phyloP scores from a whole-genome alignment of 1,140 invertebrate genomes.

The Dolichoris vasculosae region DNA sequence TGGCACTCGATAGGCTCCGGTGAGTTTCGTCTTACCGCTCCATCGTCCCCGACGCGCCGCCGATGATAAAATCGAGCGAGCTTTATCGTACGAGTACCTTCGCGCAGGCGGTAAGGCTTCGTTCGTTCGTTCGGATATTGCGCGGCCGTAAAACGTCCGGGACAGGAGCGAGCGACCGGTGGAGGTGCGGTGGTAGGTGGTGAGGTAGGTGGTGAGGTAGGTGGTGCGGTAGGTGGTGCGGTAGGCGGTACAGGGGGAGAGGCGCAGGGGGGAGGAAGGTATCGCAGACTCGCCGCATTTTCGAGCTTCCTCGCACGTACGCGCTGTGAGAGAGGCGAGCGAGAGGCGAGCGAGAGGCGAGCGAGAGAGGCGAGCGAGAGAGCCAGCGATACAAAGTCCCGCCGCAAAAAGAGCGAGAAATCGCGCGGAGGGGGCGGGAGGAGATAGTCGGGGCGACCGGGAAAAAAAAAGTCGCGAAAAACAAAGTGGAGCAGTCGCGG shows the following conservation, averaged over 20 bases:
- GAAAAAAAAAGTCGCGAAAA: not conserved
- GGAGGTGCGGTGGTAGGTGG: too few relatives aligned
- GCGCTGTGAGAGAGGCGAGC: too few relatives aligned
- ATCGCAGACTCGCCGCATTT: too few relatives aligned
- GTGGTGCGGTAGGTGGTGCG: not conserved
- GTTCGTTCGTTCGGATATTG: not conserved
- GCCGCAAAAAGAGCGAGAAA: constrained; percentile 8
- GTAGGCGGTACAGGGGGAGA: not conserved
- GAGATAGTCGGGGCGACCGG: not conserved
- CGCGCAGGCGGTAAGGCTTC: not conserved
- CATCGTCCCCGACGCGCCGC: not conserved
- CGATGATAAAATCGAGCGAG: not conserved
- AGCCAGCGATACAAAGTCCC: not conserved
- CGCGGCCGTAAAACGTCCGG: not conserved
- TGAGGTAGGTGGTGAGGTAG: not conserved
- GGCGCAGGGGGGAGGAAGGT: not conserved
- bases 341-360: not conserved
- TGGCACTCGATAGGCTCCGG: too few relatives aligned
- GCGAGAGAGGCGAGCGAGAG: not conserved
- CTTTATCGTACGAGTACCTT: not conserved
- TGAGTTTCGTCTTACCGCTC: too few relatives aligned
- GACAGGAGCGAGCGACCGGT: not conserved
- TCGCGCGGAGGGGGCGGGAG: not conserved
- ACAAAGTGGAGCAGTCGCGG: constrained; percentile 23
- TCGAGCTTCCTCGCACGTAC: not conserved